These are phyloP conservation scores for Andrena chrysosceles DNA, from an alignment of 2,888 invertebrate species.

Conservation along the genomic window DNA sequence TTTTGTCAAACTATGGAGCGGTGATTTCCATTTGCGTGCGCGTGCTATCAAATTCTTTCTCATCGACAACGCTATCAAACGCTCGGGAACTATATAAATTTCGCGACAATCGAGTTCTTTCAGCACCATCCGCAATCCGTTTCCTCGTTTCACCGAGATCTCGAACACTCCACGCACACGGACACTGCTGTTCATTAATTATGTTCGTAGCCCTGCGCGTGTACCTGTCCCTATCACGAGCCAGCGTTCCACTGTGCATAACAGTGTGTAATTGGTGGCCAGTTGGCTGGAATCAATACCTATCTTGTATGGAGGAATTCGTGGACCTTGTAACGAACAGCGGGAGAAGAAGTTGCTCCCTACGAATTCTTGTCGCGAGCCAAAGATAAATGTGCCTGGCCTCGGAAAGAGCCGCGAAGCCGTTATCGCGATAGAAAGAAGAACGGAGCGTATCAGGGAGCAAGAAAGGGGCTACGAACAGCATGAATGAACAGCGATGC, in stretches of 20 bases:
- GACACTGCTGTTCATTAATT: conserved; percentile 55
- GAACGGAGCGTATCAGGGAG: not conserved
- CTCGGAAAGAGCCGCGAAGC: conserved; percentile 18
- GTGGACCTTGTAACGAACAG: not conserved
- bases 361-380: not conserved
- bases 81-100: not conserved
- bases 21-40: not conserved
- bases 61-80: not conserved
- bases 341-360: not conserved
- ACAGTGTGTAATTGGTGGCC: conserved; percentile 50
- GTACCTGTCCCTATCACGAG: conserved; percentile 52
- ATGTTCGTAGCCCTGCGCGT: conserved; percentile 46
- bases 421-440: conserved; percentile 38
- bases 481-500: conserved; percentile 40
- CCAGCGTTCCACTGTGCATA: conserved; percentile 2
- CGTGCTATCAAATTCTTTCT: not conserved
- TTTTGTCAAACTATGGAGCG: not conserved
- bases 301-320: not conserved
- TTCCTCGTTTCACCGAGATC: conserved; percentile 27
- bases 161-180: conserved; percentile 22
- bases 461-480: conserved; percentile 26
- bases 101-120: conserved; percentile 10
- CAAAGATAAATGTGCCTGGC: conserved; percentile 19
- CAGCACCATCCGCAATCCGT: conserved; percentile 22
- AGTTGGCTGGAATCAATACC: conserved; percentile 36